Base-by-base conservation (phyloP, 2,113 vertebrate species). In the Oriolus oriolus region DNA sequence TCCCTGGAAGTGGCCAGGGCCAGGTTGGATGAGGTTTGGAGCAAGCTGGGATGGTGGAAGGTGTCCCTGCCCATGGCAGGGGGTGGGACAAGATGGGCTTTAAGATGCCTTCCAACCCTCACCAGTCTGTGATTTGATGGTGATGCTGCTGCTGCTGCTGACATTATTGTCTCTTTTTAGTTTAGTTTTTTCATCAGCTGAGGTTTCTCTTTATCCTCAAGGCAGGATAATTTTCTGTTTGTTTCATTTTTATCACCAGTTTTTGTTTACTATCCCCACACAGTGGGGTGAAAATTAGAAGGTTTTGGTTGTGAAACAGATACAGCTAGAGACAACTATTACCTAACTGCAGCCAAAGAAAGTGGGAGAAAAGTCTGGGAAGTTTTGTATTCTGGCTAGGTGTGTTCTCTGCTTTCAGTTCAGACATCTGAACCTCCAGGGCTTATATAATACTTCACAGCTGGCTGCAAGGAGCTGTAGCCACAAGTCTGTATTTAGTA, bases 401-500 rank as follows among this genome's bases (percentile, higher is more conserved):
- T 75, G 21, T 44, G 16, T 76, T 69, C 50, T 88, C 16, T 90
- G 41, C 41, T 89, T 44, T 84, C 91, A 10, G 85, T 96, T 30
- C 98, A 98, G 57, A 98, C 97, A 81, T 97, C 98, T 13, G 95
- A 96, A 26, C 98, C 97, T 69, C 98, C 97, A 22, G 44, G 61
- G 35, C 77, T 97, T 87, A 93, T 97, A 28, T 97, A 98, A 82
- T 98, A 97, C 66, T 98, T 96, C 20, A 96, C 97, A 64, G 98
- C 97, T 97, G 53, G 97, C 94, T 9, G 97, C 98, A n/a, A 98
- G 97, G 89, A 98, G 98, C 73, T 98, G 57, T 28, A 56, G 50
- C 79, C 66, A 52, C 22, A 4, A 52, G 13, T 77, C 37, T 84
- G 21, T 70, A 12, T 35, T 35, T 31, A 19, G 22, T 63, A 39